Base-by-base conservation (phyloP, 2,888 invertebrate genomes). In the Arge pagana region DNA sequence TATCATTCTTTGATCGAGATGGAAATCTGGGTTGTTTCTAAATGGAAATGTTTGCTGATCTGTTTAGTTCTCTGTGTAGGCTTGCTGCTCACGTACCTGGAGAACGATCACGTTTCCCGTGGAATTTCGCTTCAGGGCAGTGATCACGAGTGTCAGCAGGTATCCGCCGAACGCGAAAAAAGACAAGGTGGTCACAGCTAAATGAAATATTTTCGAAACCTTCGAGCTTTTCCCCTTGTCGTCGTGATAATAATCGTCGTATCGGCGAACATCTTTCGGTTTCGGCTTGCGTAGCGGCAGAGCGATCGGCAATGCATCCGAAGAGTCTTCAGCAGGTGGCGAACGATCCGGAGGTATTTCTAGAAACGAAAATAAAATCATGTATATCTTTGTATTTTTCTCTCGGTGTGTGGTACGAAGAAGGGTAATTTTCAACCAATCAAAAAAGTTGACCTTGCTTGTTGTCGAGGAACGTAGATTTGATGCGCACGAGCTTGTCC, bases 101-200 rank as follows among this genome's bases (percentile, higher is more conserved):
- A 75, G 58, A 35, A 73, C 62, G n/a, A 76, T 70, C 5, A 76
- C 66, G 36, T 63, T 71, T 13, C 54, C 48, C 1, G 76, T 71
- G 2, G 66, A 68, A 56, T 88, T 89, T 15, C 83, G 81, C 66
- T 85, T 86, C 48, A 90, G 83, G 0, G 89, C 88, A 64, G 88
- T 86, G 19, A 90, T 86, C 45, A 91, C 85, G 39, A 92, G 77
- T 63, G 90, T 89, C 1, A 92, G 71, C 15, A 93, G 76, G 68
- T 93, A 93, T 1, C 91, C 92, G 0, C 90, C 92, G 65, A 93
- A 93, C 0, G 92, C 92, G 5, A 92, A 76, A 76, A 92, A 92
- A 0, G 92, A 87, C 48, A 92, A 75, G 0, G 89, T 85, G 0
- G 91, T 90, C 7, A 92, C 82, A 0, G 90, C 87, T 60, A 88